Conservation (phyloP, 2,888 invertebrate genomes). For the Crossocerus cetratus region DNA sequence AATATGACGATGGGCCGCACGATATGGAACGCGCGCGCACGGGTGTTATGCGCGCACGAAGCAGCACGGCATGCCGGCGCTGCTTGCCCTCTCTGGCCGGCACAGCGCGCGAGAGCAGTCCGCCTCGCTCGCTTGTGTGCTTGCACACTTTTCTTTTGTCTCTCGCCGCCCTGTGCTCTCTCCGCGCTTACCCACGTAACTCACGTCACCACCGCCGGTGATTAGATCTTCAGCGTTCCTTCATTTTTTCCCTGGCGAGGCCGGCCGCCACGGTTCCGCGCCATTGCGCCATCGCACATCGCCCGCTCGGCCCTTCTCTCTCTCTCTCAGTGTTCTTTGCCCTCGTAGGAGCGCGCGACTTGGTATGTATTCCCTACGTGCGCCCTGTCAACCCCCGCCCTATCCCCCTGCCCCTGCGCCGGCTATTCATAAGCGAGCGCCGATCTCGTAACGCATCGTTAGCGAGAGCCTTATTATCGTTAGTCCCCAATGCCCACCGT, state of each 20-base stretch:
- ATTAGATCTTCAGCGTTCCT: constrained; percentile 64
- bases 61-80: constrained; percentile 49
- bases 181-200: constrained; percentile 66
- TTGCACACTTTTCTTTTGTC: constrained; percentile 63
- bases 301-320: background rate
- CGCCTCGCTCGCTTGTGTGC: background rate
- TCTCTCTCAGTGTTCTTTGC: constrained; percentile 14
- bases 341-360: constrained; percentile 16
- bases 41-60: constrained; percentile 47
- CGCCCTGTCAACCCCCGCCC: background rate
- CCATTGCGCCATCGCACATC: constrained; percentile 3
- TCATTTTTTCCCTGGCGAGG: constrained; percentile 27
- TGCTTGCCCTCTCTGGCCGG: constrained; percentile 47
- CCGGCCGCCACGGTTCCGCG: constrained; percentile 1
- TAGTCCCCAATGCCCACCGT: constrained; percentile 14
- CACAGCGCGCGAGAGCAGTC: constrained; percentile 25
- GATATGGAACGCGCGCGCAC: constrained; percentile 57
- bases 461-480: constrained; percentile 34
- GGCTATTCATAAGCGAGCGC: constrained; percentile 57
- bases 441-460: constrained; percentile 48
- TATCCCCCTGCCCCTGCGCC: constrained; percentile 20
- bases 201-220: constrained; percentile 64
- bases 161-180: constrained; percentile 50
- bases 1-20: constrained; percentile 62
- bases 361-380: constrained; percentile 27